A percentile compares a stretch with the other conserved stretches of the same genome.
Evolutionary conservation across 2,888 invertebrate genomes (phyloP).

Genomic region (Orthosia gracilis): DNA sequence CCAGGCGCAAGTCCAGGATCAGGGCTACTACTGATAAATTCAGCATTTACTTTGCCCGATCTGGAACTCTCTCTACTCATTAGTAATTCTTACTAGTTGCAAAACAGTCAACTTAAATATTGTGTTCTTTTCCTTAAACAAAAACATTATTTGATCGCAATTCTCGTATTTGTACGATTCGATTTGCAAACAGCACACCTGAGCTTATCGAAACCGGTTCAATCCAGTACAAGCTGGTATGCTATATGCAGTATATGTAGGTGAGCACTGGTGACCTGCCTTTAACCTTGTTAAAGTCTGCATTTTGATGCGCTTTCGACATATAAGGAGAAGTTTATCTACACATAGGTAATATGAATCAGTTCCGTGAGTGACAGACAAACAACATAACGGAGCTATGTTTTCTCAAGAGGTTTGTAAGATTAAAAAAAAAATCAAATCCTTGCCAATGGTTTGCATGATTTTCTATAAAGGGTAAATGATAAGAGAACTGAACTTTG

Average conservation of each 20-base stretch:
- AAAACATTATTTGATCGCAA: constrained; percentile 1
- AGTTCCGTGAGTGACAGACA: not conserved
- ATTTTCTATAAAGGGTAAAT: too few species aligned
- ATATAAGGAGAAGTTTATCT: not conserved
- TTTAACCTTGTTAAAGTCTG: constrained; percentile 17
- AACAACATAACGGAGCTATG: too few species aligned
- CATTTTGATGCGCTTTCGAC: constrained; percentile 26
- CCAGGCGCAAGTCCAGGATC: too few species aligned
- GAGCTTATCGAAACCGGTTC: constrained; percentile 57
- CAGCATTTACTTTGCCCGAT: too few species aligned
- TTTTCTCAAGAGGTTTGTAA: too few species aligned
- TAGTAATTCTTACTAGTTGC: too few species aligned
- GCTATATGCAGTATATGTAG: constrained; percentile 3
- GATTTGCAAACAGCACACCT: constrained; percentile 1
- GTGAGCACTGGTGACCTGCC: constrained; percentile 13
- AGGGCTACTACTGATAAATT: too few species aligned
- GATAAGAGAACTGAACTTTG: too few species aligned
- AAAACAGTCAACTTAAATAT: not conserved
- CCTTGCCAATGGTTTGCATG: too few species aligned
- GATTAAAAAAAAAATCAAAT: too few species aligned
- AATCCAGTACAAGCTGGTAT: constrained; percentile 61
- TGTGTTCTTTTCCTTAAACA: not conserved
- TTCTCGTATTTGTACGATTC: constrained; percentile 1
- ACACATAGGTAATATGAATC: too few species aligned
- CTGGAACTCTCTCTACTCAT: too few species aligned